Evolutionary conservation across 2,113 vertebrate genomes (phyloP).

Genomic region (Crotalus horridus): DNA sequence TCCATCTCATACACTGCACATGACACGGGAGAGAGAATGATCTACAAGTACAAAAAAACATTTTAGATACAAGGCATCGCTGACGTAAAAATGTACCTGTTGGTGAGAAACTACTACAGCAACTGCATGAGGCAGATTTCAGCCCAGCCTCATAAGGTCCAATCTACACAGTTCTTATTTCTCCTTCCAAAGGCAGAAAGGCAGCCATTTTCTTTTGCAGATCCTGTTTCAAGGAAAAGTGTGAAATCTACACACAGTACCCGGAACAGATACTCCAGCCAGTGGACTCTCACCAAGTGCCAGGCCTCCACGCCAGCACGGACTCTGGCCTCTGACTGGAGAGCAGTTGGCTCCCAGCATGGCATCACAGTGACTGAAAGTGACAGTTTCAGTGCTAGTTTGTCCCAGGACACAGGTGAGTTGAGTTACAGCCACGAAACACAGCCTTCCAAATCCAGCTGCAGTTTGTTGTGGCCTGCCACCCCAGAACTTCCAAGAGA

Average conservation of each 20-base stretch:
- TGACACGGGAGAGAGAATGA: neutral
- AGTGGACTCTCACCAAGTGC: conserved; percentile 98
- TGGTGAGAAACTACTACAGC: neutral
- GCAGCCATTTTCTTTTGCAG: conserved; percentile 57
- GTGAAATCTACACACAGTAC: conserved; percentile 94
- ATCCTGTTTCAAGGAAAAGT: conserved; percentile 94
- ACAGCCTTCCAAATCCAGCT: neutral
- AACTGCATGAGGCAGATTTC: neutral
- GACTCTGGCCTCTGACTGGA: conserved; percentile 95
- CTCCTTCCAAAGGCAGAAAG: neutral
- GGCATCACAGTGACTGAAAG: conserved; percentile 97
- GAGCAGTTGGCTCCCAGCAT: conserved; percentile 94
- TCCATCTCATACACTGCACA: neutral
- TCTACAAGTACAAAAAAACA: neutral
- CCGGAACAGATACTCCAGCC: conserved; percentile 95
- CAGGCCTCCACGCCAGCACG: conserved; percentile 93
- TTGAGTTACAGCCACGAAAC: neutral
- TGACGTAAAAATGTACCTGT: neutral
- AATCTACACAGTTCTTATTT: neutral
- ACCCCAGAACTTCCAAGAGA: neutral
- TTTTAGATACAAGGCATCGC: neutral
- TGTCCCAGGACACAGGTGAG: conserved; percentile 96
- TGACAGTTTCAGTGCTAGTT: conserved; percentile 97
- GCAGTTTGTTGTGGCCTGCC: neutral
- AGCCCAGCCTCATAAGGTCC: neutral